A percentile compares a stretch with the other conserved stretches of the same genome.
Evolutionary conservation across 2,888 invertebrate species (phyloP).

Genomic region (Dromius quadrimaculatus): DNA sequence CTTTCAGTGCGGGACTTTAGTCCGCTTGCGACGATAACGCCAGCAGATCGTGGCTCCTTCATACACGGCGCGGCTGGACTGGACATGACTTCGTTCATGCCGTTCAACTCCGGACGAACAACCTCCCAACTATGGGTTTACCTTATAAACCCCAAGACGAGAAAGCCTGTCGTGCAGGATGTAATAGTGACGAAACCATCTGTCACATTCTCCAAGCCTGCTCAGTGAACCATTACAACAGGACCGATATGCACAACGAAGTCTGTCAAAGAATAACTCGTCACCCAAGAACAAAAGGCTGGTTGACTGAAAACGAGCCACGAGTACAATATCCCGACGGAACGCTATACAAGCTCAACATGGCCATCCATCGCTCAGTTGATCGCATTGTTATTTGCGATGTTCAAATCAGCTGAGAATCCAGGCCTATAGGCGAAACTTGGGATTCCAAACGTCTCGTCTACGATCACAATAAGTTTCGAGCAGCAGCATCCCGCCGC

Average conservation of each 20-base stretch:
- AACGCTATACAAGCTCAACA: too few relatives aligned
- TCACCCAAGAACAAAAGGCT: too few relatives aligned
- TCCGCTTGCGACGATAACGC: background rate
- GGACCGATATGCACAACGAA: background rate
- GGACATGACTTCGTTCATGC: constrained; percentile 57
- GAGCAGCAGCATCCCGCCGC: too few relatives aligned
- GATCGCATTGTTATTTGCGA: too few relatives aligned
- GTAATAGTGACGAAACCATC: background rate
- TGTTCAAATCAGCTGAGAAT: too few relatives aligned
- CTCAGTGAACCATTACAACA: background rate
- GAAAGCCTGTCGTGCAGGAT: background rate
- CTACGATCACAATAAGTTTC: too few relatives aligned
- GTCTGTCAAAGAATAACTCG: background rate
- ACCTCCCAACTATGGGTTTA: background rate
- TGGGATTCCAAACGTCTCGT: too few relatives aligned
- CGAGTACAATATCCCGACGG: too few relatives aligned
- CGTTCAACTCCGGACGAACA: constrained; percentile 55
- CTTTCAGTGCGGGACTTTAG: constrained; percentile 48
- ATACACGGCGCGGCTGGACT: constrained; percentile 56
- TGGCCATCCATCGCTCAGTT: too few relatives aligned
- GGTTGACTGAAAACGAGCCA: too few relatives aligned
- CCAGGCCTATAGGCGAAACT: too few relatives aligned
- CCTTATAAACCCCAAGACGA: background rate
- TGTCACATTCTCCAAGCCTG: background rate
- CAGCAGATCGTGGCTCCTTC: constrained; percentile 43